A percentile compares a stretch with the other conserved stretches of the same genome.
These are phyloP conservation scores for Cebus imitator DNA, from an alignment of 2,113 vertebrate genomes.

Conservation along the genomic window DNA sequence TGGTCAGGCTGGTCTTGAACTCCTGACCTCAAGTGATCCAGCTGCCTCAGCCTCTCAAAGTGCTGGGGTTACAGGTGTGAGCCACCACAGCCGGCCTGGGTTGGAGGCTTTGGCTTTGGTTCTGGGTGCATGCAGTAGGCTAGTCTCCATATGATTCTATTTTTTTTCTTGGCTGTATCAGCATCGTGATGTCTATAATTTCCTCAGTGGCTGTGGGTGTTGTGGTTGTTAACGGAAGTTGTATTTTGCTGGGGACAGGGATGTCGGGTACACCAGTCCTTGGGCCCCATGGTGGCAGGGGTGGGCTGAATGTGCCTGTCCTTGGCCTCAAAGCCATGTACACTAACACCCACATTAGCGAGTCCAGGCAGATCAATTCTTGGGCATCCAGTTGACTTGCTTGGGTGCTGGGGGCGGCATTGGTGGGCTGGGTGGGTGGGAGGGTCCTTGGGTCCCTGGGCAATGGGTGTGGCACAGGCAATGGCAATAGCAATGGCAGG, in stretches of 20 bases:
- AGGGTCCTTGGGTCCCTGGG: not conserved
- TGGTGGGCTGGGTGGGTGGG: not conserved
- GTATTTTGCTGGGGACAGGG: not conserved
- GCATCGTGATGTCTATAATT: not conserved
- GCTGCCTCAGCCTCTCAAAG: not conserved
- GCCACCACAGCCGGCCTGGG: fast-evolving
- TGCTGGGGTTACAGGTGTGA: not conserved
- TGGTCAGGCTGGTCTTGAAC: not conserved
- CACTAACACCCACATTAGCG: not conserved
- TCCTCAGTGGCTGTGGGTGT: not conserved
- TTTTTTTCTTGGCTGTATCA: not conserved
- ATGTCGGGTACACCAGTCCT: not conserved
- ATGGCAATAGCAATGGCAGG: not conserved
- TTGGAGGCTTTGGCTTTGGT: not conserved
- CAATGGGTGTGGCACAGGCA: not conserved
- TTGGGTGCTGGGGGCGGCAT: not conserved
- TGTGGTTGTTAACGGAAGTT: not conserved
- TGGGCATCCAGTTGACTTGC: not conserved
- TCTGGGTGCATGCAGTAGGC: not conserved
- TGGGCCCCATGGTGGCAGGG: not conserved
- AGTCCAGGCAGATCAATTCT: not conserved
- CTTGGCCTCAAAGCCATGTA: not conserved
- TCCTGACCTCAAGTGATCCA: not conserved
- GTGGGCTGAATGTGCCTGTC: not conserved
- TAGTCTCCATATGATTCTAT: not conserved